A percentile compares a stretch with the other conserved stretches of the same genome.
These are phyloP conservation scores for Pseudorectes ferrugineus DNA, from an alignment of 2,113 vertebrate species.

Conservation along the genomic window DNA sequence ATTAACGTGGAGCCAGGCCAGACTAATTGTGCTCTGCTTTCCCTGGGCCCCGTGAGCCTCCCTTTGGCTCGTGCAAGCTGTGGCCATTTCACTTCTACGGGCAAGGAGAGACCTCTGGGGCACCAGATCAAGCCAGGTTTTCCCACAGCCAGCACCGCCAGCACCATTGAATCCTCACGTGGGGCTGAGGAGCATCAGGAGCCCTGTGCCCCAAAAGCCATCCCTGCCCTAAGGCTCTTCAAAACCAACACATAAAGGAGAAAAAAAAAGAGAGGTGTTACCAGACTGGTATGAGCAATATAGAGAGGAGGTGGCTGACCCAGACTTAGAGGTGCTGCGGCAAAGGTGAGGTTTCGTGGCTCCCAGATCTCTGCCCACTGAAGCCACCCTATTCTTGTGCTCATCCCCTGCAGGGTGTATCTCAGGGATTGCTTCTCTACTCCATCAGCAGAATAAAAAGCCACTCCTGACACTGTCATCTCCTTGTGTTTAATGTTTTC, in stretches of 20 bases:
- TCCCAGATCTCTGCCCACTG: background rate
- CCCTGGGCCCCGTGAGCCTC: background rate
- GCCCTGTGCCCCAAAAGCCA: background rate
- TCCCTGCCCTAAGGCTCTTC: background rate
- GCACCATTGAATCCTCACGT: accelerated
- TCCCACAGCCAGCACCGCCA: background rate
- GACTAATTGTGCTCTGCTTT: background rate
- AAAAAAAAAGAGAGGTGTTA: background rate
- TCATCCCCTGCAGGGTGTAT: background rate
- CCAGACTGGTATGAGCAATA: background rate
- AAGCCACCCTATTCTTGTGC: background rate
- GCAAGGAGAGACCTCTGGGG: background rate
- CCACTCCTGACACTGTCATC: background rate
- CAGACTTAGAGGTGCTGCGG: background rate
- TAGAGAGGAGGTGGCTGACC: background rate
- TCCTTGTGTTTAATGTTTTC: background rate
- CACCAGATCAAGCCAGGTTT: background rate
- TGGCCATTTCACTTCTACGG: background rate
- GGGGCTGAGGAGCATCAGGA: background rate
- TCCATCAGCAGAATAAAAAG: background rate
- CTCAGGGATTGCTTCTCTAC: background rate
- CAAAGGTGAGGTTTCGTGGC: background rate
- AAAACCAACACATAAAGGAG: background rate
- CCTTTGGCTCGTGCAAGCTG: background rate
- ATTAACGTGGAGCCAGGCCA: background rate